phyloP scores from a whole-genome alignment of 2,113 vertebrate genomes.

The Chauna torquata region DNA sequence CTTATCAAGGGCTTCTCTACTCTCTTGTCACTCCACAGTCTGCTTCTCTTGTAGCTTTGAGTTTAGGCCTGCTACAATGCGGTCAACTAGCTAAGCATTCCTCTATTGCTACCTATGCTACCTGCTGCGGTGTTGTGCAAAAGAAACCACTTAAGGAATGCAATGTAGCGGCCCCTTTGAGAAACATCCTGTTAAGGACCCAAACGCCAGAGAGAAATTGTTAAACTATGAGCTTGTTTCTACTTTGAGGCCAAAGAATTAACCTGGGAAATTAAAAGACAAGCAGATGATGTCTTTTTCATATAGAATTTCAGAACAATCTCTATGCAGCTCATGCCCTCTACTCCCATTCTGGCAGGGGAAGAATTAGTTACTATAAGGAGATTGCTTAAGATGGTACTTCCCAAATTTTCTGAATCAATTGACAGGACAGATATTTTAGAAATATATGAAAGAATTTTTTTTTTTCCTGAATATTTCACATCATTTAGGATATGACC shows the following conservation, averaged over 20 bases:
- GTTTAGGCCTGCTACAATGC: background rate
- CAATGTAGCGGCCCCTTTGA: background rate
- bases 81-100: background rate
- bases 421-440: background rate
- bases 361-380: background rate
- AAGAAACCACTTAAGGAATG: background rate
- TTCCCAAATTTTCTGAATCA: background rate
- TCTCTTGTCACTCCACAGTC: rapidly evolving
- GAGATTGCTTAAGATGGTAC: background rate
- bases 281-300: background rate
- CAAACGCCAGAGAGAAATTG: background rate
- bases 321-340: background rate
- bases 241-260: background rate
- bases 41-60: background rate
- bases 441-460: background rate
- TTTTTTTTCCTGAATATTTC: background rate
- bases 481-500: background rate
- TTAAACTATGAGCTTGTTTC: background rate
- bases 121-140: background rate
- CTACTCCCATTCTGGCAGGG: background rate
- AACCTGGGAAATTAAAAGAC: background rate
- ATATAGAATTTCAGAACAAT: background rate
- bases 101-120: background rate
- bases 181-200: background rate
- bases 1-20: background rate